These are phyloP conservation scores for Phytoseiulus persimilis DNA, from an alignment of 2,888 invertebrate species.

Conservation along the genomic window DNA sequence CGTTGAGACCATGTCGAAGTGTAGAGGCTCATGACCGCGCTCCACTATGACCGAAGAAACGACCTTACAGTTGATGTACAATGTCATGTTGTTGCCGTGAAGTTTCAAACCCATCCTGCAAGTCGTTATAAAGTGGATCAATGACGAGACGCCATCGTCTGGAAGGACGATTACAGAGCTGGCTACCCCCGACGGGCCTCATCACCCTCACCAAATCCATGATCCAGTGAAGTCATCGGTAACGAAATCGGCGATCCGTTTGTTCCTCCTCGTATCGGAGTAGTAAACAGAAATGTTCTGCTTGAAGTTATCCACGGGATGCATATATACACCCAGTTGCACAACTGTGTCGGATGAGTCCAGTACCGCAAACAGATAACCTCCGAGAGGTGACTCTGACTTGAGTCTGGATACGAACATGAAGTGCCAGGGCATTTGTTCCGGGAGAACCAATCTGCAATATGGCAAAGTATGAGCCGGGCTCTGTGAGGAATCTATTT, in stretches of 20 bases:
- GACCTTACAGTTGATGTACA: slow-evolving; percentile 17
- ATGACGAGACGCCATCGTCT: not conserved
- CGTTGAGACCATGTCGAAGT: slow-evolving; percentile 28
- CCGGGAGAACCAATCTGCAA: slow-evolving; percentile 28
- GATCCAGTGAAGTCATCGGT: slow-evolving; percentile 31
- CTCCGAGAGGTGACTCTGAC: slow-evolving; percentile 8
- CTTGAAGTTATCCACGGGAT: slow-evolving; percentile 25
- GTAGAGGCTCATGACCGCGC: not conserved
- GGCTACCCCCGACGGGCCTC: not conserved
- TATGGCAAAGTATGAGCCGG: not conserved
- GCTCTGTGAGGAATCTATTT: too few relatives aligned
- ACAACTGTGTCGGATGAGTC: slow-evolving; percentile 22
- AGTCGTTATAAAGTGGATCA: not conserved
- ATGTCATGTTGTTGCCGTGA: slow-evolving; percentile 9
- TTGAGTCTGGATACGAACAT: slow-evolving; percentile 6
- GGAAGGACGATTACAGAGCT: not conserved
- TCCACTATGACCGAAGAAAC: not conserved
- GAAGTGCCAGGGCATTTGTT: slow-evolving; percentile 25
- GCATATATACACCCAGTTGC: slow-evolving; percentile 29
- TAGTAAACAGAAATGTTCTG: slow-evolving; percentile 25
- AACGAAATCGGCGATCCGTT: slow-evolving; percentile 17
- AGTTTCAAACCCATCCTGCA: slow-evolving; percentile 15
- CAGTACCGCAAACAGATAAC: slow-evolving; percentile 27
- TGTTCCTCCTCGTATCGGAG: slow-evolving; percentile 15
- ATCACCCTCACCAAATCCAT: not conserved